Evolutionary conservation across 2,888 invertebrate genomes (phyloP).

Genomic region (Parasteatoda lunata): DNA sequence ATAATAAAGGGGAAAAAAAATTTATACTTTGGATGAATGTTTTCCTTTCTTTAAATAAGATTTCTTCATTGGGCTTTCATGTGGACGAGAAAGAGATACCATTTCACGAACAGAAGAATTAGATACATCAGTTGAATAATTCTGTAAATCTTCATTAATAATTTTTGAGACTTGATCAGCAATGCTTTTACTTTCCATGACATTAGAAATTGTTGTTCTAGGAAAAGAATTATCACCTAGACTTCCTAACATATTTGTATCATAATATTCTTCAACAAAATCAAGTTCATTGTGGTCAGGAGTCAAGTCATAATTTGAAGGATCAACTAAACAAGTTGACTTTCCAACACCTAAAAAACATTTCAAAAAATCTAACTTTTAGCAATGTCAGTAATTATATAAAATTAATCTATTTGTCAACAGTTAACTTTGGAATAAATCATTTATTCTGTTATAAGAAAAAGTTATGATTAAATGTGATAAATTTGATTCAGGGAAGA

Average conservation of each 20-base stretch:
- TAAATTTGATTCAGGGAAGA: too few relatives aligned
- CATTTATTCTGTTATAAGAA: too few relatives aligned
- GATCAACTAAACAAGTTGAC: not conserved
- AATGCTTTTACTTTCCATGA: constrained; percentile 40
- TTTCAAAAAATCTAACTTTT: too few relatives aligned
- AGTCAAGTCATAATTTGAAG: not conserved
- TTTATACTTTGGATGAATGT: not conserved
- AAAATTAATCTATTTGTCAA: too few relatives aligned
- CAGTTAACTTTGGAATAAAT: too few relatives aligned
- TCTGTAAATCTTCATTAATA: constrained; percentile 10
- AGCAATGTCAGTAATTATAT: too few relatives aligned
- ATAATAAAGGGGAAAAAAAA: too few relatives aligned
- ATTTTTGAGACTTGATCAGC: constrained; percentile 11
- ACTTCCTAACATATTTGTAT: not conserved
- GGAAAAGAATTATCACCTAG: constrained; percentile 17
- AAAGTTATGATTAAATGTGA: too few relatives aligned
- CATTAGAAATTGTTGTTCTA: constrained; percentile 32
- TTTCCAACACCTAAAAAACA: not conserved
- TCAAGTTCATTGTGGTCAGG: constrained; percentile 1
- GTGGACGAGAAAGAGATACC: constrained; percentile 38
- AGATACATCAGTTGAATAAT: not conserved
- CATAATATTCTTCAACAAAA: constrained; percentile 2
- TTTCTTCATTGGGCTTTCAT: not conserved
- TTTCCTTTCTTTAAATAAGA: not conserved
- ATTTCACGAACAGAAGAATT: constrained; percentile 28